Evolutionary conservation across 2,797 vertebrate genomes (phyloP).

Genomic region (Lithobates pipiens): DNA sequence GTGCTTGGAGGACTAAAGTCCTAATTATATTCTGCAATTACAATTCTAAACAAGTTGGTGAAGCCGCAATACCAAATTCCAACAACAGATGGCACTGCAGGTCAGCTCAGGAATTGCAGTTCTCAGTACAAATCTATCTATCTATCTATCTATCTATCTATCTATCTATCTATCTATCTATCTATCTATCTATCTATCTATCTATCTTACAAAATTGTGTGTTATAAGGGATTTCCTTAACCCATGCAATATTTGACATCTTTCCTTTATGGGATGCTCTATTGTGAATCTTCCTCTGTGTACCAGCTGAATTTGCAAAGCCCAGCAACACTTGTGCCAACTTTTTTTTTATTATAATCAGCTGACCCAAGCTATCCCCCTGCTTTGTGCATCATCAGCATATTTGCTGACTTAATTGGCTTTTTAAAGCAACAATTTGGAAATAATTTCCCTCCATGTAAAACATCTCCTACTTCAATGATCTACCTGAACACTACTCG

Average conservation of each 20-base stretch:
- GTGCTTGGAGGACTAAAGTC: not conserved
- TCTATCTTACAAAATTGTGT: not conserved
- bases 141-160: constrained; percentile 1
- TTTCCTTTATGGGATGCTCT: not conserved
- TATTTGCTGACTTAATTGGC: constrained; percentile 26
- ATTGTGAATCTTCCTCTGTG: not conserved
- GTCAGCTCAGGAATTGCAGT: not conserved
- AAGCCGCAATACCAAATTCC: too few relatives aligned
- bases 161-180: not conserved
- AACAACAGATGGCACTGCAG: too few relatives aligned
- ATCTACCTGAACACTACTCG: constrained; percentile 3
- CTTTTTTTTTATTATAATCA: constrained; percentile 41
- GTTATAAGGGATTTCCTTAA: not conserved
- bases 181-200: constrained; percentile 1
- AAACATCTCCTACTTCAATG: constrained; percentile 1
- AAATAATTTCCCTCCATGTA: constrained; percentile 28
- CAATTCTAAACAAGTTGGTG: not conserved
- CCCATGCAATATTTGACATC: not conserved
- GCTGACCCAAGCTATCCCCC: constrained; percentile 22
- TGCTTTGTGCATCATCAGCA: constrained; percentile 22
- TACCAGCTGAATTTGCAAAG: constrained; percentile 27
- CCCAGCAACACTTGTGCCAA: constrained; percentile 30
- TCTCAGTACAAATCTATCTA: too few relatives aligned
- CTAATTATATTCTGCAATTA: not conserved
- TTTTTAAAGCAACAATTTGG: constrained; percentile 32